These are phyloP conservation scores for Hyles euphorbiae DNA, from an alignment of 1,140 invertebrate species.

Conservation along the genomic window DNA sequence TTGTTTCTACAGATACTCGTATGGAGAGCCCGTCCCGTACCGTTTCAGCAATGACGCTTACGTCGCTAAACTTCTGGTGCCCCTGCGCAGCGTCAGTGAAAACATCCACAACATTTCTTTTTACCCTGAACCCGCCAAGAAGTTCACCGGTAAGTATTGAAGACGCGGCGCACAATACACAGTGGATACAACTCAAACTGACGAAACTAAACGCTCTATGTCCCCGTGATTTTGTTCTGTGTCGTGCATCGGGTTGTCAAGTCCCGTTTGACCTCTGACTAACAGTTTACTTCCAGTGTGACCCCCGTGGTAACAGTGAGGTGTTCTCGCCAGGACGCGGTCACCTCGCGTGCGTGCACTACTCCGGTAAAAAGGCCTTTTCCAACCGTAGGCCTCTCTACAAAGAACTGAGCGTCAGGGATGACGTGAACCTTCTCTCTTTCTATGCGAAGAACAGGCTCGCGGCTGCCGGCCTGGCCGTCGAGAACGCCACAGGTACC, in stretches of 20 bases:
- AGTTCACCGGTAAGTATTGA: conserved; percentile 76
- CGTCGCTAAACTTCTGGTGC: conserved; percentile 77
- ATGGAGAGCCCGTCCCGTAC: conserved; percentile 67
- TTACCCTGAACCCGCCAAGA: conserved; percentile 79
- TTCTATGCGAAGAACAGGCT: conserved; percentile 85
- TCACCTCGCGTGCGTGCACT: conserved; percentile 85
- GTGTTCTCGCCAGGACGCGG: conserved; percentile 78
- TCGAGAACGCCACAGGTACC: conserved; percentile 70
- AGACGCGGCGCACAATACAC: neutral
- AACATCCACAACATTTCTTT: conserved; percentile 77
- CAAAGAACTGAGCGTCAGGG: conserved; percentile 79
- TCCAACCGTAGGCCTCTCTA: conserved; percentile 82
- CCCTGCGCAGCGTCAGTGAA: conserved; percentile 75
- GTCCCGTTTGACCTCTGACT: conserved; percentile 26
- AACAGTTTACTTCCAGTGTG: conserved; percentile 51
- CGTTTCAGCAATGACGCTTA: conserved; percentile 80
- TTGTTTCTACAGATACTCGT: conserved; percentile 45
- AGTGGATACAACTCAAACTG: neutral
- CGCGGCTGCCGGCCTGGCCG: conserved; percentile 75
- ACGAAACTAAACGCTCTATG: conserved; percentile 3
- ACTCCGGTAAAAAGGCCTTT: conserved; percentile 85
- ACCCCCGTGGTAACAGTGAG: conserved; percentile 52
- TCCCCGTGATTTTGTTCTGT: conserved; percentile 6
- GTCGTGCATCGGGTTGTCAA: conserved; percentile 7
- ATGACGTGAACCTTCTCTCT: conserved; percentile 85